Evolutionary conservation across 2,113 vertebrate species (phyloP), one percentile per base, ranked within the genome.

Genomic region (Anguilla japonica): DNA sequence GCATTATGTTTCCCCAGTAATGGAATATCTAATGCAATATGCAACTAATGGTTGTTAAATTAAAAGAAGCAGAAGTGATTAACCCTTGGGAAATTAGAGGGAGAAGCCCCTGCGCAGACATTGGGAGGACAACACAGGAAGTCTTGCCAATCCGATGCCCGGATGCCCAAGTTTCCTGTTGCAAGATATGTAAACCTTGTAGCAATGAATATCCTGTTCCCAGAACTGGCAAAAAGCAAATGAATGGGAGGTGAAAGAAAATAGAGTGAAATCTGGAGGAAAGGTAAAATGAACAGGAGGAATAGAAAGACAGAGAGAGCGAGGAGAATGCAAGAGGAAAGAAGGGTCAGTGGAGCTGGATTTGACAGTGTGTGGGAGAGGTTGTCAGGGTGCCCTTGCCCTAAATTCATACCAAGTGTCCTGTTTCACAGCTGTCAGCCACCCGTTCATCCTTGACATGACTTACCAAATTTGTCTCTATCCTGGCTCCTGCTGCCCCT

Each of bases 391-490:
- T 90, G 90, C 6, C 89, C 41, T 91, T 91, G 60, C 83, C 29
- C 79, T 88, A 88, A 88, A 89, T 50, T 88, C 63, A 91, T 90
- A 88, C 82, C 83, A 20, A n/a, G 63, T 92, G 89, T 95, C 91
- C 80, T 86, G 88, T 94, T 93, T 91, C 94, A 88, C 93, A 94
- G 94, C 94, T 94, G 93, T 91, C 92, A 91, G 60, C 85, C 89
- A 90, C 85, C 87, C 79, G 86, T 93, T 90, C 89, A 87, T 50
- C 85, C 87, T 79, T 53, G 57, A 89, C 86, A 85, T 56, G 63
- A 84, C 80, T 87, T 78, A 86, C 92, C 84, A 93, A 93, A 92
- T 92, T 92, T 88, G 92, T 88, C 88, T 84, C 82, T 89, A 85
- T 85, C 82, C 85, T 86, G 84, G 82, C 88, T 88, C 87, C 53